A percentile compares a stretch with the other conserved stretches of the same genome.
These are phyloP conservation scores for Caenorhabditis afra DNA, from an alignment of 2,888 invertebrate genomes.

Conservation along the genomic window DNA sequence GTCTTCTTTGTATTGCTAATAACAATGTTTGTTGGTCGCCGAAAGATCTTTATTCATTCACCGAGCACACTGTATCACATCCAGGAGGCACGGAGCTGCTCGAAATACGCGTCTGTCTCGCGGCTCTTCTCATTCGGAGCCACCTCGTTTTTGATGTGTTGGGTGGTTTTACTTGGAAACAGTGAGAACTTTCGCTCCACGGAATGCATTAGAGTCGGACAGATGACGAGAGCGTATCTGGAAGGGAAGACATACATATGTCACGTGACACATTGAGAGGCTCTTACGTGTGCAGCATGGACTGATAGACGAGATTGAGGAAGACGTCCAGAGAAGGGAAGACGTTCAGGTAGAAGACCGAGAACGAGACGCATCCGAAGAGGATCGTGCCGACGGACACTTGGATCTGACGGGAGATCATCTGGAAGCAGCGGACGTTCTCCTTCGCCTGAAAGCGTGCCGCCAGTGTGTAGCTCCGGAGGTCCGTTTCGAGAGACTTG, in stretches of 20 bases:
- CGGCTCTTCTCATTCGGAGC: background rate
- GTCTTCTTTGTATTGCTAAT: too few relatives aligned
- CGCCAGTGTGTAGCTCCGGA: conserved; percentile 38
- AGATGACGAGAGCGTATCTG: conserved; percentile 14
- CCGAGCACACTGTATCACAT: background rate
- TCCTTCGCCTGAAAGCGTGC: conserved; percentile 46
- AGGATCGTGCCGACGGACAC: conserved; percentile 3
- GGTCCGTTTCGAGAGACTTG: background rate
- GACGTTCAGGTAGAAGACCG: conserved; percentile 2
- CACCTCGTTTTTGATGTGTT: background rate
- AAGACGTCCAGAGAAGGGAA: conserved; percentile 7
- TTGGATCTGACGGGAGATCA: conserved; percentile 4
- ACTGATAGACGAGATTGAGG: background rate
- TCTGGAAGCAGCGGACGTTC: conserved; percentile 33
- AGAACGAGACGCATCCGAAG: conserved; percentile 3
- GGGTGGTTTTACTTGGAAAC: too few relatives aligned
- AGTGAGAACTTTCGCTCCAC: conserved; percentile 7
- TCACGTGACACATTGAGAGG: background rate
- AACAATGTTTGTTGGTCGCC: too few relatives aligned
- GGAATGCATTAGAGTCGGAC: conserved; percentile 2
- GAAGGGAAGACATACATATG: background rate
- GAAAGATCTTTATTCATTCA: too few relatives aligned
- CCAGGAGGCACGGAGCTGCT: background rate
- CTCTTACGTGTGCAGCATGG: background rate
- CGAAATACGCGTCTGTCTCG: conserved; percentile 3